phyloP scores from a whole-genome alignment of 2,113 vertebrate genomes.

The Pelusios castaneus region DNA sequence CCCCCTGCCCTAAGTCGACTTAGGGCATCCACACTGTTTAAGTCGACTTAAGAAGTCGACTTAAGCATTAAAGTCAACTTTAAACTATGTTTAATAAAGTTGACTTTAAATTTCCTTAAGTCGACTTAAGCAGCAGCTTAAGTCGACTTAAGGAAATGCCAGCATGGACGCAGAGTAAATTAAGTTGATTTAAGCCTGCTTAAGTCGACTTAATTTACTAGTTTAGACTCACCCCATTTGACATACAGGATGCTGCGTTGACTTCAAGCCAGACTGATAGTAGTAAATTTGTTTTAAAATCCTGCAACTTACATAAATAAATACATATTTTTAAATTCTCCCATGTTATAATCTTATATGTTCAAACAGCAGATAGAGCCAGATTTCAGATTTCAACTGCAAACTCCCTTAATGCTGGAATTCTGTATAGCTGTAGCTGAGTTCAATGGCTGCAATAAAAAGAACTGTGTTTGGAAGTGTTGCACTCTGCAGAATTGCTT shows the following conservation, averaged over 20 bases:
- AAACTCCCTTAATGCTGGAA: background rate
- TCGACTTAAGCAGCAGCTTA: too few relatives aligned
- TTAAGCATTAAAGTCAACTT: too few relatives aligned
- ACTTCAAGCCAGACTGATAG: background rate
- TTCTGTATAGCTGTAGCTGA: background rate
- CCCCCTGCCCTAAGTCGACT: too few relatives aligned
- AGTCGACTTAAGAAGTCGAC: too few relatives aligned
- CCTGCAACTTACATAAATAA: background rate
- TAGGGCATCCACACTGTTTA: too few relatives aligned
- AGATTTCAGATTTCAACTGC: background rate
- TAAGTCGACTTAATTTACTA: too few relatives aligned
- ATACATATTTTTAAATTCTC: background rate
- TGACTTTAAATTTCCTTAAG: too few relatives aligned
- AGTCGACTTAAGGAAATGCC: too few relatives aligned
- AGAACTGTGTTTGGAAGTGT: background rate
- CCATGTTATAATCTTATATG: background rate
- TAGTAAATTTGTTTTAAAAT: background rate
- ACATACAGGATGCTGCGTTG: background rate
- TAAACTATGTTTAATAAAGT: too few relatives aligned
- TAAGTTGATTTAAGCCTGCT: too few relatives aligned
- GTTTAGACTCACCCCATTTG: too few relatives aligned
- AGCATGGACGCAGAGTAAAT: too few relatives aligned
- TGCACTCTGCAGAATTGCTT: constrained; percentile 13
- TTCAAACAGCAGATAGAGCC: constrained; percentile 27
- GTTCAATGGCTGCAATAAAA: background rate